Base-by-base conservation (phyloP, 2,797 vertebrate species). In the Poliocrania exsul region DNA sequence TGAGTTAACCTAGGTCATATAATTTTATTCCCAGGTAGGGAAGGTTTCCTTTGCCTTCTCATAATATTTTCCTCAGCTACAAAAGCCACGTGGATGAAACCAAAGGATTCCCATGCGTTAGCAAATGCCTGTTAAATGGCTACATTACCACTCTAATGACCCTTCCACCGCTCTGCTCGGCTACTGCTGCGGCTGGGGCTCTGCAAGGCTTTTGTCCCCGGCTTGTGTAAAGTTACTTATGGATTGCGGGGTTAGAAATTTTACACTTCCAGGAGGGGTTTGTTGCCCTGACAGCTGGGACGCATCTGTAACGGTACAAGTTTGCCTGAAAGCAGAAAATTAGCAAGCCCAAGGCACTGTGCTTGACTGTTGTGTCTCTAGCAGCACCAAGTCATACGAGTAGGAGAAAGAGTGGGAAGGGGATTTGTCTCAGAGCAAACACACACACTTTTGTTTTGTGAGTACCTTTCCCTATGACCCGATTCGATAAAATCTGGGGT, bases 231-330 rank as follows among this genome's bases (percentile, higher is more conserved):
- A 98, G 97, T 98, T 97, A 93, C 97, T 93, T 95, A 95, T 88
- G 88, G 94, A 95, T 82, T 94, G 94, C 72, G 91, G 87, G 97
- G 97, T 88, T 98, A 98, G 98, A 99, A 99, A 99, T 98, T 97
- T 98, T 98, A 98, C 98, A 98, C 98, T 98, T 98, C 97, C 92
- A 92, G 75, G 84, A 92, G 95, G 94, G 85, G 91, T 93, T 91
- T 93, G 93, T 93, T 81, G 90, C 74, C 29, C 94, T 92, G 97
- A 98, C 99, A 99, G 99, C 99, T 99, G 99, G 98, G 98, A 98
- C 90, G 94, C 98, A 99, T 99, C 99, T 99, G 99, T 98, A 99
- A 99, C 98, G 98, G 98, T 98, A 98, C 97, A 96, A 93, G 93
- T 95, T 97, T 95, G 98, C 97, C 98, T 98, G 95, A 97, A 96